Base-by-base conservation (phyloP, 2,888 invertebrate genomes). In the Ceriagrion tenellum region DNA sequence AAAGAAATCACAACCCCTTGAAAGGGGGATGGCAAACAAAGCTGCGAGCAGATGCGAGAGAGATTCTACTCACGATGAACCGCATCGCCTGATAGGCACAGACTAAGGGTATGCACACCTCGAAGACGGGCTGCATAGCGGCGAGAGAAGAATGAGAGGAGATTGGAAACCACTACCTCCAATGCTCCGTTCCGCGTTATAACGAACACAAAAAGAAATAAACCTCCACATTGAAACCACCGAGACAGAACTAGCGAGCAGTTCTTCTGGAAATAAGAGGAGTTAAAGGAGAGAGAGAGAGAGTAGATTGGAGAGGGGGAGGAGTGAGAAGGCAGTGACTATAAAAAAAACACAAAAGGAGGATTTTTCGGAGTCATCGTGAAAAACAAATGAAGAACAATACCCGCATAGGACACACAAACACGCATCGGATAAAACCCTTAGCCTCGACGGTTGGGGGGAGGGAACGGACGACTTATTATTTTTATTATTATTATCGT, bases 341-440 rank as follows among this genome's bases (percentile, higher is more conserved):
- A 47, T 8, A 90, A 35, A 91, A n/a, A 59, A 30, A 91, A 69
- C 69, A 69, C 35, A 93, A 93, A 93, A 40, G 63, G 23, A 13
- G 59, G 26, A 93, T 69, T 69, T 69, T 69, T 93, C 69, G 69
- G 55, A 74, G 93, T 69, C 74, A 69, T 93, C 69, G 91, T 63
- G 91, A 63, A 40, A 91, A 40, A 91, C 91, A 91, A 91, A 63
- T 20, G 91, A 35, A 40, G 40, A 74, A 93, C 93, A 93, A 93
- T 93, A 56, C 26, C 47, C 69, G 35, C 93, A 47, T 93, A 93
- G 93, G 69, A 47, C 69, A 93, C 63, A 93, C 93, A 47, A 40
- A 93, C 63, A 93, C 93, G 93, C 93, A 93, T 93, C 47, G 93
- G 93, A 74, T 93, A 93, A 93, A 93, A 93, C 93, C 93, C 93